Conservation (phyloP, 1,140 invertebrate genomes). For the Gonatopus flavifemur region DNA sequence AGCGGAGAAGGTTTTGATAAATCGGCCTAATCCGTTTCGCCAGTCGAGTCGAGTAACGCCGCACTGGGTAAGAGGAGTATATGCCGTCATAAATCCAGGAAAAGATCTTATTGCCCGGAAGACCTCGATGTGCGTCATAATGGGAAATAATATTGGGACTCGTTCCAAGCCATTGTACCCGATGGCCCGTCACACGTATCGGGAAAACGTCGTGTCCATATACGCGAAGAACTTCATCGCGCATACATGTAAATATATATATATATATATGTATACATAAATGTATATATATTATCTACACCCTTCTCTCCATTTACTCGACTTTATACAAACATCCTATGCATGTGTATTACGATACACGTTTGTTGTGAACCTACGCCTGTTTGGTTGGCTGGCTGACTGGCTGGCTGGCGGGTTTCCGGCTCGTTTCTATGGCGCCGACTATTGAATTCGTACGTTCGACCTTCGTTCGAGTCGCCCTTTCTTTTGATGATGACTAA, state of each 20-base stretch:
- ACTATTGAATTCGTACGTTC: neutral
- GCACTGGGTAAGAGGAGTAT: neutral
- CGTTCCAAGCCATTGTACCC: conserved; percentile 35
- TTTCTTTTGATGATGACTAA: too few species aligned
- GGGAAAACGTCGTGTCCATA: conserved; percentile 12
- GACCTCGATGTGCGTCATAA: conserved; percentile 38
- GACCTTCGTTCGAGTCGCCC: too few species aligned
- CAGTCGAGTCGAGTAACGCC: too few species aligned
- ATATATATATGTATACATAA: too few species aligned
- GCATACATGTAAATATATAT: too few species aligned
- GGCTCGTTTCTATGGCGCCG: conserved; percentile 10
- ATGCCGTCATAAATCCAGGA: conserved; percentile 32
- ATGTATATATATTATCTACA: neutral
- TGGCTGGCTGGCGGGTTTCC: too few species aligned
- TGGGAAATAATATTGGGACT: conserved; percentile 38
- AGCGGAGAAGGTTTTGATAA: conserved; percentile 36
- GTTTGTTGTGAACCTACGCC: too few species aligned
- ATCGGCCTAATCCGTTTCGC: conserved; percentile 36
- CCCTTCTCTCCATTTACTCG: neutral
- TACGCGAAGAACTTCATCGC: conserved; percentile 15
- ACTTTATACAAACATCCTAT: too few species aligned
- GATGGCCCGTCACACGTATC: conserved; percentile 20
- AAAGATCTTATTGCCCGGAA: conserved; percentile 42
- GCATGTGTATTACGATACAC: too few species aligned
- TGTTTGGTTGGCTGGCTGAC: too few species aligned